A percentile compares a stretch with the other conserved stretches of the same genome.
Evolutionary conservation across 2,888 invertebrate species (phyloP).

Genomic region (Trissolcus japonicus): DNA sequence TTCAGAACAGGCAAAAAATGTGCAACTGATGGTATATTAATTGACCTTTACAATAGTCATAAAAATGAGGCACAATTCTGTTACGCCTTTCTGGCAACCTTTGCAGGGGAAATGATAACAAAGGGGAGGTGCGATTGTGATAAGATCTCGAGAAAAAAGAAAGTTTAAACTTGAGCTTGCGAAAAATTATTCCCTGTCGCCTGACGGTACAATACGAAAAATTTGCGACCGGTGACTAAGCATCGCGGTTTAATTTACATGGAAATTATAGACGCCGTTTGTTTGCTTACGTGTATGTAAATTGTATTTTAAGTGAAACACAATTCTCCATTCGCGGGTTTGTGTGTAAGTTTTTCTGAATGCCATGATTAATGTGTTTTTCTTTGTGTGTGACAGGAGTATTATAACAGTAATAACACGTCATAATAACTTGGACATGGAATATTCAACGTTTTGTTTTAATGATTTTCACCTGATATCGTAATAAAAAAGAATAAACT

Average conservation of each 20-base stretch:
- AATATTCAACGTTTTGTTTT: too few species aligned
- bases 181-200: constrained; percentile 23
- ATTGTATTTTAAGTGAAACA: constrained; percentile 8
- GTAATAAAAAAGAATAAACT: too few species aligned
- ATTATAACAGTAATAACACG: not conserved
- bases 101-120: constrained; percentile 11
- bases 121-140: constrained; percentile 5
- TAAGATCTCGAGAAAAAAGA: constrained; percentile 20
- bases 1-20: not conserved
- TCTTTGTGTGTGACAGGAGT: not conserved
- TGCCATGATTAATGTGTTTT: not conserved
- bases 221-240: constrained; percentile 33
- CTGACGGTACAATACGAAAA: constrained; percentile 21
- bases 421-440: too few species aligned
- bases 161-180: constrained; percentile 11
- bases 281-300: constrained; percentile 20
- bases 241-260: constrained; percentile 23
- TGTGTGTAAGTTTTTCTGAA: not conserved
- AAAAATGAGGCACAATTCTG: constrained; percentile 38
- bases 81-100: constrained; percentile 27
- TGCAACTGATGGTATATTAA: constrained; percentile 14
- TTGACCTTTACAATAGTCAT: constrained; percentile 43
- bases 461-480: too few species aligned
- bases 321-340: not conserved
- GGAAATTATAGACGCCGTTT: constrained; percentile 13